Base-by-base conservation (phyloP, 2,113 vertebrate species). In the Rhegmatorhina hoffmannsi region DNA sequence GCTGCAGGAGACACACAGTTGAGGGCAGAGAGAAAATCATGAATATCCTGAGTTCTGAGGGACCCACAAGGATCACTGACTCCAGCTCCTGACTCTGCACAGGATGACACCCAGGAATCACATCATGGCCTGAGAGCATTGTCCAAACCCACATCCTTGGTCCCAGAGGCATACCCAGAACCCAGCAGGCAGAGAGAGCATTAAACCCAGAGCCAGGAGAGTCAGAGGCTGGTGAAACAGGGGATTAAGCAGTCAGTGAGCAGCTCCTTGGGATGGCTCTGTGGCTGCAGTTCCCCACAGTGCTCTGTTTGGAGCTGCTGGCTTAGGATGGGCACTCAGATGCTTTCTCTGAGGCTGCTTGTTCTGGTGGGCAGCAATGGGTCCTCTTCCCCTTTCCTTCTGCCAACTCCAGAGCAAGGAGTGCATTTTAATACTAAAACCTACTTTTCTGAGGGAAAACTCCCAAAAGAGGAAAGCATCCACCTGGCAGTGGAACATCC, bases 301-400 rank as follows among this genome's bases (percentile, higher is more conserved):
- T 0, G 34, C 40, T 74, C 63, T 4, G 0, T 5, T 52, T 0
- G 1, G 59, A 60, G 68, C 47, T 46, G 36, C 76, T 21, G 56
- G 52, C 52, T 33, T 87, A 4, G 0, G 26, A 25, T 15, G 50
- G 7, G 16, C 2, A 1, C 79, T 62, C 43, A 3, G 55, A 7
- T 2, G 3, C 18, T 12, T 47, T 33, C 31, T 13, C 63, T 4
- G 1, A 68, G 24, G 26, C n/a, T 73, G 38, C 43, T 7, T 2
- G 8, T 0, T 0, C n/a, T 1, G 0, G 10, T 14, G 49, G 34
- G 11, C 50, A 77, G 53, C 0, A 0, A n/a, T 28, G 36, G 50
- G 44, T 67, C 62, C 43, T 4, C 0, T 29, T 58, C 38, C 36
- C 8, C 24, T 52, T 7, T 0, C 19, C 7, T 58, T 20, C 43